Percentiles rank a stretch among this genome's conserved stretches.
These are phyloP conservation scores for Borostomias antarcticus DNA, from an alignment of 2,797 vertebrate genomes.

Conservation along the genomic window DNA sequence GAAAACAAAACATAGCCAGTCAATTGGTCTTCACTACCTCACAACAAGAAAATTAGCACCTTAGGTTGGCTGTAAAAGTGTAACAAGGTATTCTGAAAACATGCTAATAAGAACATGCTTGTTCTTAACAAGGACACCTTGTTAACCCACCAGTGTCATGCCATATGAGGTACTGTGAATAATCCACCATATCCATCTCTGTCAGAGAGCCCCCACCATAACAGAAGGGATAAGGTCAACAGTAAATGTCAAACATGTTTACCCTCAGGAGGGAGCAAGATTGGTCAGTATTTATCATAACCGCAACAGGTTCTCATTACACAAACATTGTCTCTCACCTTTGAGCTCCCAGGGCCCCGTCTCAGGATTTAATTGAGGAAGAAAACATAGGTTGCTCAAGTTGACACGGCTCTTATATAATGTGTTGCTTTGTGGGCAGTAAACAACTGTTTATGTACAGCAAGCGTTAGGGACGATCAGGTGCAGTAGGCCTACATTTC, in stretches of 20 bases:
- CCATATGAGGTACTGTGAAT: conserved; percentile 62
- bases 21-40: neutral
- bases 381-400: conserved; percentile 18
- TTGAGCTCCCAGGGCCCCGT: conserved; percentile 14
- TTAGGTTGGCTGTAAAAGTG: no score
- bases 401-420: conserved; percentile 9
- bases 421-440: conserved; percentile 24
- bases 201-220: conserved; percentile 66
- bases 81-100: no score
- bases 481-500: conserved; percentile 20
- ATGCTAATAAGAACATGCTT: conserved; percentile 49
- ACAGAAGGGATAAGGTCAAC: conserved; percentile 75
- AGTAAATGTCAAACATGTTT: conserved; percentile 79
- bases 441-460: conserved; percentile 47
- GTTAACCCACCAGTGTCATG: conserved; percentile 64
- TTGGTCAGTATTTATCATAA: conserved; percentile 68
- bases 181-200: conserved; percentile 61
- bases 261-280: conserved; percentile 70
- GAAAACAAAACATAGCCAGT: neutral
- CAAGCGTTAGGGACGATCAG: conserved; percentile 1
- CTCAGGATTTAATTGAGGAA: conserved; percentile 48
- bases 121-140: conserved; percentile 40
- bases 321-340: conserved; percentile 35
- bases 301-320: conserved; percentile 56
- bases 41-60: no score